Evolutionary conservation across 2,113 vertebrate genomes (phyloP), one percentile per base, ranked within the genome.

Genomic region (Kryptolebias marmoratus): DNA sequence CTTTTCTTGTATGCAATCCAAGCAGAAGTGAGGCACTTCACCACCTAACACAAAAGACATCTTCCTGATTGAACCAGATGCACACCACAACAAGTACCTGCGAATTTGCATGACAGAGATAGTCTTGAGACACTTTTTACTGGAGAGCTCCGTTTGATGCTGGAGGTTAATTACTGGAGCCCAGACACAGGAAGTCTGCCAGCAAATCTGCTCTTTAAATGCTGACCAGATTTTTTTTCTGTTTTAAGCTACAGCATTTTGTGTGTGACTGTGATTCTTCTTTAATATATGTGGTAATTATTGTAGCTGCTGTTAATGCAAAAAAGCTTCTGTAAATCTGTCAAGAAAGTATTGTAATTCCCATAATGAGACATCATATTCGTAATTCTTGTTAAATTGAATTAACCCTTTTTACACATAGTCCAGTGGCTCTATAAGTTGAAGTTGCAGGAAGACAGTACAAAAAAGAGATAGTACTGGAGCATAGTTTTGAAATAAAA

Each of bases 121-220:
- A 50, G 54, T 64, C 56, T 61, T 57, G 22, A 11, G 58, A 18
- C 63, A 54, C 77, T 80, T 74, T 80, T 9, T 63, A 69, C 27
- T 16, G 8, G 2, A 32, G 53, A 47, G 36, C 64, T 57, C 44
- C 66, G 71, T 69, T 71, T 77, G 50, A 72, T 69, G 70, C 56
- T 70, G 28, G 58, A 60, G 59, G 59, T 77, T 50, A 68, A 27
- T 67, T 72, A 69, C 27, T 65, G 42, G 7, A 39, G 12, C 31
- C 63, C 32, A 27, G 59, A 52, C 3, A 2, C 36, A 60, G 45
- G 42, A 49, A 48, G 28, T 11, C 12, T 31, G 64, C 16, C 36
- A 62, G 63, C n/a, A 73, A 31, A 61, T 64, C 58, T 39, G 13
- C 14, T 52, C 49, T 63, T 62, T 28, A 67, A 2, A 53, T 10